Conservation (phyloP, 23 tunicate species). For the Ascidia mentula region DNA sequence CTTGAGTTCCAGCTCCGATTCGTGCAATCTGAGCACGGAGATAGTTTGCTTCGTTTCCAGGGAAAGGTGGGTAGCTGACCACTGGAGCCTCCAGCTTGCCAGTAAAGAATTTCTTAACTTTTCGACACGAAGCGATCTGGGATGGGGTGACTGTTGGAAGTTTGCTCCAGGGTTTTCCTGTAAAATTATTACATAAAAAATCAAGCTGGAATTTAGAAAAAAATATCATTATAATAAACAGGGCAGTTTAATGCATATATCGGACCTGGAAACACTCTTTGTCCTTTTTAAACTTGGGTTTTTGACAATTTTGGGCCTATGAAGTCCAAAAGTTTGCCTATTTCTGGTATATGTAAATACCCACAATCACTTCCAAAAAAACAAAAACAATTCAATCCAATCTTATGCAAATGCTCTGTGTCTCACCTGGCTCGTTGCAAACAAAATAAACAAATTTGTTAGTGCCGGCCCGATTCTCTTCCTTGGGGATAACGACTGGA, state of each 20-base stretch:
- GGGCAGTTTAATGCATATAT: too few relatives aligned
- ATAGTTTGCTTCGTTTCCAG: constrained; percentile 95
- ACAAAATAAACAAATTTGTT: constrained; percentile 98
- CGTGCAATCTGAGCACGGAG: constrained; percentile 91
- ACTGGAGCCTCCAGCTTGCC: constrained; percentile 86
- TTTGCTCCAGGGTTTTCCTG: constrained; percentile 84
- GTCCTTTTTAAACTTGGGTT: too few relatives aligned
- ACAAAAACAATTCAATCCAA: too few relatives aligned
- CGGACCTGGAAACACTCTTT: too few relatives aligned
- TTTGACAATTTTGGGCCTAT: neutral
- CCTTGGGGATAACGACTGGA: constrained; percentile 96
- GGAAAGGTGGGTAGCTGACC: constrained; percentile 94
- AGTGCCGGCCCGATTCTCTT: constrained; percentile 81
- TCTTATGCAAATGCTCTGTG: too few relatives aligned
- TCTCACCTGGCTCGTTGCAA: constrained; percentile 91
- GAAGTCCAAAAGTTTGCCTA: too few relatives aligned
- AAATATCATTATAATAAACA: too few relatives aligned
- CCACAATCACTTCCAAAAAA: too few relatives aligned
- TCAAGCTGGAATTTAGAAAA: too few relatives aligned
- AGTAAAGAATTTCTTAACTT: constrained; percentile 92
- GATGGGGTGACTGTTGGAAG: constrained; percentile 95
- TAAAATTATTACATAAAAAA: too few relatives aligned
- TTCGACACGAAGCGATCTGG: constrained; percentile 60
- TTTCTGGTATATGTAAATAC: too few relatives aligned
- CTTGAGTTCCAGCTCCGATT: constrained; percentile 96